Base-by-base conservation (phyloP, 2,797 vertebrate genomes). In the Rhinella marina region DNA sequence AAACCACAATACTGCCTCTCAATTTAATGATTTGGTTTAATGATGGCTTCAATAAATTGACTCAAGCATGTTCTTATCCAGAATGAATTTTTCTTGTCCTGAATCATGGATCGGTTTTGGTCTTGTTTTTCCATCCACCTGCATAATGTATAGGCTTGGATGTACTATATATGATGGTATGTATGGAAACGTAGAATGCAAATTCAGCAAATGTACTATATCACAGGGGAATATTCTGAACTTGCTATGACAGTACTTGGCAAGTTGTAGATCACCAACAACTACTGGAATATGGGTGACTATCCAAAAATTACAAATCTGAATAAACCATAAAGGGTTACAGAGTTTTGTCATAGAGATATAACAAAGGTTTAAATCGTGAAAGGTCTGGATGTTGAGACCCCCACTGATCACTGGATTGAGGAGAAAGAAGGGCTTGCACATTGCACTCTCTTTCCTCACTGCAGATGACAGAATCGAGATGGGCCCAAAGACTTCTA, bases 1-100 rank as follows among this genome's bases (percentile, higher is more conserved):
- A 70, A 88, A 88, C 81, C 81, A 80, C 87, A 88, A 72, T 78
- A 57, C 87, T 84, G 73, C 81, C 72, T 70, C 83, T 88, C 81
- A 78, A 41, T 78, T 82, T 85, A 85, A 85, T 64, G 83, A 64
- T 48, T 77, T 11, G 8, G 16, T 85, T 77, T 88, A 54, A 82
- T 82, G 72, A 52, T 7, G 54, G 56, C n/a, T 54, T 78, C 75
- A 70, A 79, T 70, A 79, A 70, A 68, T 79, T 17, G 23, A 27
- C 52, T 84, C 29, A 78, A 72, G 32, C 52, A 59, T 80, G n/a
- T n/a, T 52, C 56, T 82, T 61, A 23, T 54, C 41, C 7, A 32
- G 54, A 75, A 25, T 85, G n/a, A 17, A 77, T 85, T 64, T 70
- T 80, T 59, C 27, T 10, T 77, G 50, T 56, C 50, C 80, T 64